Evolutionary conservation across 2,888 invertebrate genomes (phyloP).

Genomic region (Acrobasis consociella): DNA sequence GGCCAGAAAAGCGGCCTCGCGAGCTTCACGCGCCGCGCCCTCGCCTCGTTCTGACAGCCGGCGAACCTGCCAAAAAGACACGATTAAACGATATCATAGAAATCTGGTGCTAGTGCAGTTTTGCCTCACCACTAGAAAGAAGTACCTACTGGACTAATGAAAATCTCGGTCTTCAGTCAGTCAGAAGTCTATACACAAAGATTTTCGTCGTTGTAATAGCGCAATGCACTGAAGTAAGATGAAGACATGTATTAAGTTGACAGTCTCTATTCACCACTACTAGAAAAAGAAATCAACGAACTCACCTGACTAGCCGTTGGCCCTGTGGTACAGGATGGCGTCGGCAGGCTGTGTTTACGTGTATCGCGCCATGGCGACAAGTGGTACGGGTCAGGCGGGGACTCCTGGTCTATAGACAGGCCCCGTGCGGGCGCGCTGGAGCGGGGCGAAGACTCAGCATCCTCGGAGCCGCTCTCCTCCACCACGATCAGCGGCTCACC

Average conservation of each 20-base stretch:
- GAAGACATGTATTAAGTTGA: too few species aligned
- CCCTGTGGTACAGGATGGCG: constrained; percentile 92
- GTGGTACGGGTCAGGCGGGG: constrained; percentile 90
- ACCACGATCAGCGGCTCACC: constrained; percentile 92
- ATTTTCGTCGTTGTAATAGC: too few species aligned
- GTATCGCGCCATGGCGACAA: constrained; percentile 91
- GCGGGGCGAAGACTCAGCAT: constrained; percentile 84
- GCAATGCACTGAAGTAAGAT: too few species aligned
- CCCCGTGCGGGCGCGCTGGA: constrained; percentile 82
- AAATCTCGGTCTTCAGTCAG: too few species aligned
- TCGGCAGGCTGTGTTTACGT: constrained; percentile 92
- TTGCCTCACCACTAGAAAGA: too few species aligned
- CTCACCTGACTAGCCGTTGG: constrained; percentile 94
- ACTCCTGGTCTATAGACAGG: constrained; percentile 88
- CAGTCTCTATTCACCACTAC: too few species aligned
- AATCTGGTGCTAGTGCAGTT: not conserved
- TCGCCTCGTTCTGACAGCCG: constrained; percentile 91
- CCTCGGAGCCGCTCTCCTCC: constrained; percentile 88
- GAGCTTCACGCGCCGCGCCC: constrained; percentile 88
- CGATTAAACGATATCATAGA: not conserved
- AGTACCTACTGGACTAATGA: too few species aligned
- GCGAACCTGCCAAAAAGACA: constrained; percentile 80
- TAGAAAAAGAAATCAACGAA: not conserved
- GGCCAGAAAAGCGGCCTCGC: constrained; percentile 92
- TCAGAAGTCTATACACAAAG: too few species aligned